Base-by-base conservation (phyloP, 2,888 invertebrate genomes). In the Cristatella mucedo region DNA sequence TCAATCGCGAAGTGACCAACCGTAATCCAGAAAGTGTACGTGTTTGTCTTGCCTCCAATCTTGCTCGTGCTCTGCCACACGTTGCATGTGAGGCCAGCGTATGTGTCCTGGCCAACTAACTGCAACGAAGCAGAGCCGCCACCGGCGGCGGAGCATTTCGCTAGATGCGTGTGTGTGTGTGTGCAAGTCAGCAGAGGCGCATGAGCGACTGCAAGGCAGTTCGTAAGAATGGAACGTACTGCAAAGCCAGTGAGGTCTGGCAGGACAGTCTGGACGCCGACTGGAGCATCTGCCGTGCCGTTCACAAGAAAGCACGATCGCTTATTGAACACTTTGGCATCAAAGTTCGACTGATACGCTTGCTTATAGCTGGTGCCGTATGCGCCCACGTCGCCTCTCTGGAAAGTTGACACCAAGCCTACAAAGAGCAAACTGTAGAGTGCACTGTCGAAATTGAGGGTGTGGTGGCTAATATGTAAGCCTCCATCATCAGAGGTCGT, bases 21-120 rank as follows among this genome's bases (percentile, higher is more conserved):
- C n/a, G n/a, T n/a, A n/a, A 87, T 73, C 83, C 85, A 89, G 70
- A 89, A 74, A 0, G 79, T 80, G 59, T 89, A 91, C 45, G 80
- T 80, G 68, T 84, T 89, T 29, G 75, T 71, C 67, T 87, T 89
- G 43, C 79, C 76, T 0, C 80, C 85, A 31, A 77, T 68, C 0
- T 69, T 73, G 47, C 75, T 71, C 11, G 75, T 72, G 55, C 78
- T 68, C 36, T 75, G 74, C 80, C 85, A 91, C 63, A 82, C 81
- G 47, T 82, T 76, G 40, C 82, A 79, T 2, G 70, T 68, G 0
- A 74, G 66, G 21, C 82, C 82, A 51, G 76, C 68, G 51, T 82
- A 71, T 1, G 75, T 72, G 20, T 52, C 48, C 13, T 40, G 30
- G 2, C 48, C 49, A 15, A 49, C 34, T 29, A 42, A 32, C 54